Conservation (phyloP, 37 sponge, comb jelly and placozoan genomes). For the Chondrilla cf. caribensis region DNA sequence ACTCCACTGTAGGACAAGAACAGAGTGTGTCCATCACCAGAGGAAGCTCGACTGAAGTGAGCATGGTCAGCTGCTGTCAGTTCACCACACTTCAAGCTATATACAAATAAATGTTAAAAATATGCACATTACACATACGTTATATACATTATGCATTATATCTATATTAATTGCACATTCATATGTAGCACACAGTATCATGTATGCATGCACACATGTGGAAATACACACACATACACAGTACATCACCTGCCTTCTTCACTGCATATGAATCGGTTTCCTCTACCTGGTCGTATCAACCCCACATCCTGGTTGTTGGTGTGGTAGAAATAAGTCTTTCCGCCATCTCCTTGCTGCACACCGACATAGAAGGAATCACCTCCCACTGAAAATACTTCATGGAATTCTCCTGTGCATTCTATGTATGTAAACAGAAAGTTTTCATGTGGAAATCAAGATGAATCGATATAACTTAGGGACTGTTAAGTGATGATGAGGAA, state of each 20-base stretch:
- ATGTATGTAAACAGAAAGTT: too few relatives aligned
- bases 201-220: constrained; percentile 17
- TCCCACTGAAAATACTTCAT: not conserved
- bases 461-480: too few relatives aligned
- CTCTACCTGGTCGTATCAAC: too few relatives aligned
- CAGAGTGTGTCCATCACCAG: not conserved
- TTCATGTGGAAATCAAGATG: too few relatives aligned
- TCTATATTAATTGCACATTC: too few relatives aligned
- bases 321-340: not conserved
- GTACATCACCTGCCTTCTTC: not conserved
- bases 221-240: constrained; percentile 14
- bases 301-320: not conserved
- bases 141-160: too few relatives aligned
- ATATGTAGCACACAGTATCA: not conserved
- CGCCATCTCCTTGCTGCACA: not conserved
- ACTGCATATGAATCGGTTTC: too few relatives aligned
- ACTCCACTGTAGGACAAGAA: not conserved
- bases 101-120: not conserved
- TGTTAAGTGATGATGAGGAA: too few relatives aligned
- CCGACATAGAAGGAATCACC: not conserved
- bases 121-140: too few relatives aligned
- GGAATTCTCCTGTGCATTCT: not conserved
- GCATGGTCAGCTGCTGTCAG: not conserved
- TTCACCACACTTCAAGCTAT: not conserved
- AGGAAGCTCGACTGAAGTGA: not conserved